Evolutionary conservation across 2,888 invertebrate species (phyloP).

Genomic region (Trichopoda pennipes): DNA sequence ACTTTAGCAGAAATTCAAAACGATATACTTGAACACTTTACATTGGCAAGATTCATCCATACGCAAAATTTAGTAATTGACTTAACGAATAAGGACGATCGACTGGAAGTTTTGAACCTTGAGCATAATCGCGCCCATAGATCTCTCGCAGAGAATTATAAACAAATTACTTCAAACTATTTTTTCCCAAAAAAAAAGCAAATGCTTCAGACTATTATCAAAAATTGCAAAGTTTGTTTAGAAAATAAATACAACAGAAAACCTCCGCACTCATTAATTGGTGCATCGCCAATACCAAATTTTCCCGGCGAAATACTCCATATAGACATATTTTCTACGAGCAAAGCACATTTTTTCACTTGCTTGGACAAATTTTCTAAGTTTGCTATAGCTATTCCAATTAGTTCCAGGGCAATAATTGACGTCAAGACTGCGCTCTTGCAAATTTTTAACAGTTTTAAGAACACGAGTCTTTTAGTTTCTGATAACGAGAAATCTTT

Average conservation of each 20-base stretch:
- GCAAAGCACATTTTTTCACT: slow-evolving; percentile 39
- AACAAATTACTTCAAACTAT: slow-evolving; percentile 38
- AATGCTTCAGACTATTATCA: slow-evolving; percentile 32
- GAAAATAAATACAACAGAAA: slow-evolving; percentile 50
- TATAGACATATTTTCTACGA: slow-evolving; percentile 45
- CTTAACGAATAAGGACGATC: neutral
- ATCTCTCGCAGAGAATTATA: slow-evolving; percentile 29
- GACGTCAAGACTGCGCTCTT: slow-evolving; percentile 9
- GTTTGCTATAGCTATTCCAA: slow-evolving; percentile 1
- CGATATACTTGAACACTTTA: slow-evolving; percentile 18
- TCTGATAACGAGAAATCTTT: slow-evolving; percentile 18
- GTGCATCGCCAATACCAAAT: slow-evolving; percentile 35
- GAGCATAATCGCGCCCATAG: slow-evolving; percentile 21
- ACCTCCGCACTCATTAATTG: slow-evolving; percentile 36
- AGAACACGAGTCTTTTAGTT: slow-evolving; percentile 18
- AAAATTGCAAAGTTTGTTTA: slow-evolving; percentile 46
- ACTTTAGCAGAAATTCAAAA: slow-evolving; percentile 10
- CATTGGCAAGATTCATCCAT: slow-evolving; percentile 11
- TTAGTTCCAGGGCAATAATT: neutral
- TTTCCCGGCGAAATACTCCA: slow-evolving; percentile 42
- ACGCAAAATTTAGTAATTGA: slow-evolving; percentile 1
- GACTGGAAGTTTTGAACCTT: neutral
- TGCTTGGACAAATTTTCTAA: slow-evolving; percentile 41
- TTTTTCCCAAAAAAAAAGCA: slow-evolving; percentile 46
- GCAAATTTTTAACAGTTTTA: slow-evolving; percentile 30